phyloP scores from a whole-genome alignment of 2,113 vertebrate species.

The Paramisgurnus dabryanus region DNA sequence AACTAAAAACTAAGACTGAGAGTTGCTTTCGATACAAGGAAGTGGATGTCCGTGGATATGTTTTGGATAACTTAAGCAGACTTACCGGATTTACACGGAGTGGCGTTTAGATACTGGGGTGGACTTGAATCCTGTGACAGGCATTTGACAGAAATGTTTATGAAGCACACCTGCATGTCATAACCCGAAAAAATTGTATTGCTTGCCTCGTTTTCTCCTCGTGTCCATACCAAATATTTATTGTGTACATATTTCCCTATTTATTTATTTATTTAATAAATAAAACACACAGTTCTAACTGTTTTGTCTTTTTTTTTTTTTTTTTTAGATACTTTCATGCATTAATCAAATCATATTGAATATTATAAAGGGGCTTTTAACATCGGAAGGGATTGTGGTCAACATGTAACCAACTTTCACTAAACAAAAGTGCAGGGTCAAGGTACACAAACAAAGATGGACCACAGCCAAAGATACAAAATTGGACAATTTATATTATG shows the following conservation, averaged over 20 bases:
- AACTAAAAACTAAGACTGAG: neutral
- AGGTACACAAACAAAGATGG: too few relatives aligned
- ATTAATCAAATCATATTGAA: too few relatives aligned
- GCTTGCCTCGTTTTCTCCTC: constrained; percentile 40
- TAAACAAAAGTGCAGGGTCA: too few relatives aligned
- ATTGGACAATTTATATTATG: neutral
- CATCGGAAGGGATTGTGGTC: too few relatives aligned
- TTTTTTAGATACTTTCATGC: neutral
- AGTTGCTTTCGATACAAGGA: neutral
- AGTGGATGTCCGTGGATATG: neutral
- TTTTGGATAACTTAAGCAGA: constrained; percentile 16
- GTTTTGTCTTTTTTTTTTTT: neutral
- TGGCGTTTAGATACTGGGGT: constrained; percentile 39
- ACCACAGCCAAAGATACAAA: neutral
- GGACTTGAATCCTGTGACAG: constrained; percentile 36
- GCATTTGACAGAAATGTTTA: constrained; percentile 27
- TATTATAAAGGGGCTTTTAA: too few relatives aligned
- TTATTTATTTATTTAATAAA: constrained; percentile 92
- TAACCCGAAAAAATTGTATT: constrained; percentile 30
- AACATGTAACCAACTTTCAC: too few relatives aligned
- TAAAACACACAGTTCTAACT: constrained; percentile 56
- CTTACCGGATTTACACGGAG: constrained; percentile 30
- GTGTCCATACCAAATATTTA: constrained; percentile 80
- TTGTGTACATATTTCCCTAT: constrained; percentile 93
- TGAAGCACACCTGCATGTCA: constrained; percentile 28